phyloP scores from a whole-genome alignment of 2,888 invertebrate genomes.

The Coelinius sp. region DNA sequence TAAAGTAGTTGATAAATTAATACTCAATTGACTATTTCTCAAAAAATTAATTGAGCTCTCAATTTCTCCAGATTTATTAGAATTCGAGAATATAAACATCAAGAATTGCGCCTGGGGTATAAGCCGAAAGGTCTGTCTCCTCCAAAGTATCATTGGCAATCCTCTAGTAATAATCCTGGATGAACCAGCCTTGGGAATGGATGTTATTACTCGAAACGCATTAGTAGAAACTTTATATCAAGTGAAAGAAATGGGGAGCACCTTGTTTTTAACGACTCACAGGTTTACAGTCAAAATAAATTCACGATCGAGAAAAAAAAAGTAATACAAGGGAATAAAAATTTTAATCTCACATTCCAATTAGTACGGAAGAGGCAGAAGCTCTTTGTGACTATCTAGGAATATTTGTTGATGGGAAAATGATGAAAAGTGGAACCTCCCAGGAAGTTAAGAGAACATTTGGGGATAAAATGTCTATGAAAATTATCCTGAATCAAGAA shows the following conservation, averaged over 20 bases:
- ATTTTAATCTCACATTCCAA: constrained; percentile 15
- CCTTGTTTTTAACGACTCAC: constrained; percentile 47
- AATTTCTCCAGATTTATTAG: constrained; percentile 46
- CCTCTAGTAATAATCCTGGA: constrained; percentile 49
- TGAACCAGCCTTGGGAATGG: constrained; percentile 49
- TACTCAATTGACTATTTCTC: too few species aligned
- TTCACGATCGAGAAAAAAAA: too few species aligned
- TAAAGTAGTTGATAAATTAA: too few species aligned
- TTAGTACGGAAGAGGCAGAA: constrained; percentile 45
- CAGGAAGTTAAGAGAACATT: constrained; percentile 43
- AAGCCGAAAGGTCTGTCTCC: constrained; percentile 44
- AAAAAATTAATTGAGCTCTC: neutral
- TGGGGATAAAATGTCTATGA: constrained; percentile 43
- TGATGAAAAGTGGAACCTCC: constrained; percentile 43
- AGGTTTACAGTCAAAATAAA: neutral
- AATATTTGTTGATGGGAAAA: constrained; percentile 46
- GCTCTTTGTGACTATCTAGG: constrained; percentile 48
- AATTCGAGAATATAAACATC: constrained; percentile 48
- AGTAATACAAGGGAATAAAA: neutral
- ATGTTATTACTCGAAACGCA: constrained; percentile 45
- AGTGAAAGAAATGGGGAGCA: constrained; percentile 45
- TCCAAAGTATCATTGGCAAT: constrained; percentile 51
- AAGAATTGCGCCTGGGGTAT: constrained; percentile 46
- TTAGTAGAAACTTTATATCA: constrained; percentile 46
- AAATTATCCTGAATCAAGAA: constrained; percentile 38